Conservation (phyloP, 53 echinoderm and acorn worm genomes). For the Patiria pectinifera region DNA sequence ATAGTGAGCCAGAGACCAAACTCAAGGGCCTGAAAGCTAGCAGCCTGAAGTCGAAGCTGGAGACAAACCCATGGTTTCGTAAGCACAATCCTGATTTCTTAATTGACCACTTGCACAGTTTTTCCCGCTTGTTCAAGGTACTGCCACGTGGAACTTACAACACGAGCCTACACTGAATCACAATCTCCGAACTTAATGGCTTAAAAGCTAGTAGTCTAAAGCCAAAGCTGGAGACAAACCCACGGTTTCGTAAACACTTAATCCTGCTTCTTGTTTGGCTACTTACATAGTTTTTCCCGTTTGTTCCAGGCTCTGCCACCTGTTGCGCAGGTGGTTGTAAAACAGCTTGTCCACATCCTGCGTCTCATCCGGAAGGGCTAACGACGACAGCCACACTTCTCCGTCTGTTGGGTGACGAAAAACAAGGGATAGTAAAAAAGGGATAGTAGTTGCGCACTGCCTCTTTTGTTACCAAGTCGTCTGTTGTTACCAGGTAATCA, state of each 20-base stretch:
- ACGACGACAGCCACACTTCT: slow-evolving; percentile 84
- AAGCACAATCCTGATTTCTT: too few relatives aligned
- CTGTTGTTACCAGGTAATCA: too few relatives aligned
- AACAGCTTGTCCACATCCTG: slow-evolving; percentile 92
- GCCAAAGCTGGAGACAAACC: background rate
- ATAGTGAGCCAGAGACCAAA: too few relatives aligned
- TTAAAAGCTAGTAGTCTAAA: background rate
- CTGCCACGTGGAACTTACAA: background rate
- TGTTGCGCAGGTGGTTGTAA: slow-evolving; percentile 86
- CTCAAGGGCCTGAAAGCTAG: too few relatives aligned
- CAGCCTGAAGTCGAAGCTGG: too few relatives aligned
- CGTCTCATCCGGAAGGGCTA: slow-evolving; percentile 85
- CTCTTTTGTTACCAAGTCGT: too few relatives aligned
- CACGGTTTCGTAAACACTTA: background rate
- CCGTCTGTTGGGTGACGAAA: slow-evolving; percentile 52
- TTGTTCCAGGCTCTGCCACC: slow-evolving; percentile 87
- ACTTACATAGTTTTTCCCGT: slow-evolving; percentile 83
- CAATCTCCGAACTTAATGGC: too few relatives aligned
- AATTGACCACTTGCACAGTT: too few relatives aligned
- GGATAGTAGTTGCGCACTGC: background rate
- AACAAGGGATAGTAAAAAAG: too few relatives aligned
- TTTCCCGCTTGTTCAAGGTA: too few relatives aligned
- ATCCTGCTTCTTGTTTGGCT: background rate
- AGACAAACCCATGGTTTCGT: too few relatives aligned
- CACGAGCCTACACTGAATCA: too few relatives aligned